A percentile compares a stretch with the other conserved stretches of the same genome.
phyloP scores from a whole-genome alignment of 2,797 vertebrate genomes.

The Anabas testudineus region DNA sequence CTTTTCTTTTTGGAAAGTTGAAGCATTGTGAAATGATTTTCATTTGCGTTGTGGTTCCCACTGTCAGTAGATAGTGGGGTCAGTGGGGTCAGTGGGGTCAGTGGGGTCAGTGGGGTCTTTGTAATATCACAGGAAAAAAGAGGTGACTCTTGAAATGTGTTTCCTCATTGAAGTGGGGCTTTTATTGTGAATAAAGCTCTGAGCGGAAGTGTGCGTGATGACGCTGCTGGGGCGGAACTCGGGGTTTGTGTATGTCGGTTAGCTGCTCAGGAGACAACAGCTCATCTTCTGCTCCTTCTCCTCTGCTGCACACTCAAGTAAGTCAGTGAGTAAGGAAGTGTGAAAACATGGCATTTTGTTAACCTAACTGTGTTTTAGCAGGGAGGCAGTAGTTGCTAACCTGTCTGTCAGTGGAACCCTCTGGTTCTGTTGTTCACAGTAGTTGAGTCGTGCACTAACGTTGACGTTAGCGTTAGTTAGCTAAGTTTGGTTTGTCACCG shows the following conservation, averaged over 20 bases:
- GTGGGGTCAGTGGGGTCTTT: too few relatives aligned
- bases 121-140: too few relatives aligned
- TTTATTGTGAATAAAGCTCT: conserved; percentile 9
- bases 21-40: too few relatives aligned
- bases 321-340: too few relatives aligned
- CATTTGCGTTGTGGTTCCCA: too few relatives aligned
- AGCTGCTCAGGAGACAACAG: neutral
- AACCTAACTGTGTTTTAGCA: fast-evolving
- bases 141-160: too few relatives aligned
- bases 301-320: conserved; percentile 36
- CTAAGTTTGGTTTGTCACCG: conserved; percentile 18
- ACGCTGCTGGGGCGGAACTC: neutral
- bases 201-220: conserved; percentile 27
- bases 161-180: neutral
- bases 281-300: neutral
- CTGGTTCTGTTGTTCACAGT: fast-evolving
- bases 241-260: neutral
- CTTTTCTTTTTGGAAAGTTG: too few relatives aligned
- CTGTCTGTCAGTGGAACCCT: too few relatives aligned
- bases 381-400: neutral
- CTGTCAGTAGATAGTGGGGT: too few relatives aligned
- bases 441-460: neutral
- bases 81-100: too few relatives aligned
- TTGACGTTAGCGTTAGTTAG: neutral
- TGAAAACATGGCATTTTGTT: fast-evolving